These are phyloP conservation scores for Illadopsis cleaveri DNA, from an alignment of 2,113 vertebrate genomes.

Conservation along the genomic window DNA sequence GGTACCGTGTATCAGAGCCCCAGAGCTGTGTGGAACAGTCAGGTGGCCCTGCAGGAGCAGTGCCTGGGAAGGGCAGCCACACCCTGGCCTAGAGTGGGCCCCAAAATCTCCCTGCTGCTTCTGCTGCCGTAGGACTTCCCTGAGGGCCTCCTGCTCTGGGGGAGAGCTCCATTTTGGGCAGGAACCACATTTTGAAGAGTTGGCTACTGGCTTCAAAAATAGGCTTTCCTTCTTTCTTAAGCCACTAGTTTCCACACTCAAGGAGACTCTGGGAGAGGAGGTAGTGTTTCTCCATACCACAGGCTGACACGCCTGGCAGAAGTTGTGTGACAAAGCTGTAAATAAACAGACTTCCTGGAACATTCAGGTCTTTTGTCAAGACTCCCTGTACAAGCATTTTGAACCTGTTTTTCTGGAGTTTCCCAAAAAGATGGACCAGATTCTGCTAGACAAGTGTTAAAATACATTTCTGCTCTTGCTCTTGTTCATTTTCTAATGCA, in stretches of 20 bases:
- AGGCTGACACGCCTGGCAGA: background rate
- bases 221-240: background rate
- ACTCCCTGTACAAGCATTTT: background rate
- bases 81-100: no score
- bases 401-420: background rate
- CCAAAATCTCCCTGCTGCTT: background rate
- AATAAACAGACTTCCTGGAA: background rate
- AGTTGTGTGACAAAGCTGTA: background rate
- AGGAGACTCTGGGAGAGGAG: background rate
- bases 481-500: background rate
- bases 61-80: accelerated
- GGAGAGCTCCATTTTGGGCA: background rate
- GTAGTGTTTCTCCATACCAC: background rate
- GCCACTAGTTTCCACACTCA: background rate
- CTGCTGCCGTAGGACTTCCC: background rate
- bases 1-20: accelerated
- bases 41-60: background rate
- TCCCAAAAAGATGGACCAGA: background rate
- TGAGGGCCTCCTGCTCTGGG: accelerated
- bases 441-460: background rate
- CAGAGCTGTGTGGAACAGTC: accelerated
- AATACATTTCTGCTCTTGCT: background rate
- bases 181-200: background rate
- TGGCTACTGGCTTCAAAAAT: background rate
- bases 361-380: background rate